phyloP scores from a whole-genome alignment of 2,113 vertebrate species.

The Equus quagga region DNA sequence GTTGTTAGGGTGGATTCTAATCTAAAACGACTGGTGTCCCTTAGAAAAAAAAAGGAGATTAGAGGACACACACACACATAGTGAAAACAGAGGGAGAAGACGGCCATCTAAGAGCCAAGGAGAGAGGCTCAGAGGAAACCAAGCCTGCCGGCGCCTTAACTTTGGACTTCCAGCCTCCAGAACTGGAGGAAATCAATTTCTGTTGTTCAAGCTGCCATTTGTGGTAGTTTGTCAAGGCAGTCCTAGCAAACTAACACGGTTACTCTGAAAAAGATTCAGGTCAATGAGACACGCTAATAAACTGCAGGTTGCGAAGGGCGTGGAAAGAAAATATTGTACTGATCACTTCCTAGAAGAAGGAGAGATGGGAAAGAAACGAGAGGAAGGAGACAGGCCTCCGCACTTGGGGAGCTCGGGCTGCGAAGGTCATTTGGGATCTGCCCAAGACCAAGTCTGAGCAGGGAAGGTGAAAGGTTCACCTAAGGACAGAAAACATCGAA shows the following conservation, averaged over 20 bases:
- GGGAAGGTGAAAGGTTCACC: background rate
- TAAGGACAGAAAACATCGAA: background rate
- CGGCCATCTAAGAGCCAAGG: background rate
- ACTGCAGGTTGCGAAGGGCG: background rate
- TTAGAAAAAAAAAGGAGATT: background rate
- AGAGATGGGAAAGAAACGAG: background rate
- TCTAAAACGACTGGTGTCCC: no score
- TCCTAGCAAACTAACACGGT: background rate
- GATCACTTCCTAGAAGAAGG: background rate
- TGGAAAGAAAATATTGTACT: background rate
- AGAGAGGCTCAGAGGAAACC: background rate
- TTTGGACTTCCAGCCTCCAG: background rate
- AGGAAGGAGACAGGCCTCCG: background rate
- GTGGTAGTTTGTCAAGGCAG: background rate
- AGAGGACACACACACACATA: background rate
- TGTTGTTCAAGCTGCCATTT: no score
- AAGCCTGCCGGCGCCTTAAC: background rate
- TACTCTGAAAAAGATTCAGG: background rate
- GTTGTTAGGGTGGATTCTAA: background rate
- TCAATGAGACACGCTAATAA: background rate
- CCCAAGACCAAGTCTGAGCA: background rate
- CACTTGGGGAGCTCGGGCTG: fast-evolving
- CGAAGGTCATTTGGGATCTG: background rate
- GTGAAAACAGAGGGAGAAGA: background rate
- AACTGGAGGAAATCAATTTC: background rate